phyloP scores from a whole-genome alignment of 2,113 vertebrate genomes.

The Oenanthe oenanthe region DNA sequence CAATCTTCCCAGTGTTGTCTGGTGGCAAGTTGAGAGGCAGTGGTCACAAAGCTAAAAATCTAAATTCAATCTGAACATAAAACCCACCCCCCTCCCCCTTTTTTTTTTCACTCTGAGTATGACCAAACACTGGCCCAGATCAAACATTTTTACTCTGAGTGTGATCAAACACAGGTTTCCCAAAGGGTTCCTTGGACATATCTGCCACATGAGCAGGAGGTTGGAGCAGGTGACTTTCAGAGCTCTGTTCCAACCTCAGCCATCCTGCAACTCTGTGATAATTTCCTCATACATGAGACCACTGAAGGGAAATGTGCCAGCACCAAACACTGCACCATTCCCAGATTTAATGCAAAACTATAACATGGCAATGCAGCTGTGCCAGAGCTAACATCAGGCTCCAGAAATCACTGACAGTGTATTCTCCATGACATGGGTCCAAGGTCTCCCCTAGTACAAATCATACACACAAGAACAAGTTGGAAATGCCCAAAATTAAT shows the following conservation, averaged over 20 bases:
- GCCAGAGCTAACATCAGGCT: neutral
- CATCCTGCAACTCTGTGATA: neutral
- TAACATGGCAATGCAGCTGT: neutral
- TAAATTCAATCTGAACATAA: neutral
- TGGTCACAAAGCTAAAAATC: neutral
- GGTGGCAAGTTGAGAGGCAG: neutral
- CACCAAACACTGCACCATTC: neutral
- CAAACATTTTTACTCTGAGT: neutral
- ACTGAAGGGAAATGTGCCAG: neutral
- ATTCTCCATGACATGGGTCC: neutral
- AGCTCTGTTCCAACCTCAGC: neutral
- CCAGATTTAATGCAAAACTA: neutral
- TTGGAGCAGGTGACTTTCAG: neutral
- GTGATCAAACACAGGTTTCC: neutral
- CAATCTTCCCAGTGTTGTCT: neutral
- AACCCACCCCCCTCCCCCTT: accelerated
- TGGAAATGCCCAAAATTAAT: neutral
- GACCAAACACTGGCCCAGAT: neutral
- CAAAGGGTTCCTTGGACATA: neutral
- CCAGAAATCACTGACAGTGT: neutral
- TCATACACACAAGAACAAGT: neutral
- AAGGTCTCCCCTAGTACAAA: neutral
- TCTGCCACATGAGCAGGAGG: neutral
- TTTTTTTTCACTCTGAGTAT: neutral
- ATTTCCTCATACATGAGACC: accelerated